These are phyloP conservation scores for Apteryx mantelli DNA, from an alignment of 2,113 vertebrate genomes.

Conservation along the genomic window DNA sequence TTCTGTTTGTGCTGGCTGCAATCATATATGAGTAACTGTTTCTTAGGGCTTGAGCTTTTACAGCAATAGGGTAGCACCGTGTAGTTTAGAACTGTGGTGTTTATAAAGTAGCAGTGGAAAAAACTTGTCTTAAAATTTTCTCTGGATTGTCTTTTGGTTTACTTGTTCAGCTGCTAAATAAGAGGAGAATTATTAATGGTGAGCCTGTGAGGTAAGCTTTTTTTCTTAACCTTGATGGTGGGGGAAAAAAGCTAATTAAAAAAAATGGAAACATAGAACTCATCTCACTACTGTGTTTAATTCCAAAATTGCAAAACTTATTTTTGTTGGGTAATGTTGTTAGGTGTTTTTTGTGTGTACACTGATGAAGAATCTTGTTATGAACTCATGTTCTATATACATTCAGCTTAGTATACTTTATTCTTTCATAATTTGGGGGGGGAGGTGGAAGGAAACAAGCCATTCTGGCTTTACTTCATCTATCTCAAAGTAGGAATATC, in stretches of 20 bases:
- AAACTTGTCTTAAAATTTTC: neutral
- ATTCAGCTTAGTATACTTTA: neutral
- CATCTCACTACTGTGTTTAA: neutral
- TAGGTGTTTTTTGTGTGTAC: neutral
- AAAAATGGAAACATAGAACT: neutral
- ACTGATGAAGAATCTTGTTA: neutral
- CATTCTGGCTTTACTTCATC: neutral
- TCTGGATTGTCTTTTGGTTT: neutral
- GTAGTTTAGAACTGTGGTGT: neutral
- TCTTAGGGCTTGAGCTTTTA: neutral
- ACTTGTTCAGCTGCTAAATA: neutral
- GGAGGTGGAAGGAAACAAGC: neutral
- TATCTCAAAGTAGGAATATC: neutral
- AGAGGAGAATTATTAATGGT: neutral
- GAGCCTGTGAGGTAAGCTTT: neutral
- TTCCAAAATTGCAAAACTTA: neutral
- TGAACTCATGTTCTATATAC: neutral
- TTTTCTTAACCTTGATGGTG: neutral
- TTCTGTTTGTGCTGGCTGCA: neutral
- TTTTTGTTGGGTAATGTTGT: neutral
- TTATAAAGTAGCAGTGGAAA: neutral
- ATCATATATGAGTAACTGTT: fast-evolving
- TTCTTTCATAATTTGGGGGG: neutral
- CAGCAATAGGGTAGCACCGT: too few relatives aligned
- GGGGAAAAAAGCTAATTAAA: neutral